These are phyloP conservation scores for rat (Rattus norvegicus) DNA, from an alignment of 2,113 vertebrate genomes.

Conservation along the genomic window DNA sequence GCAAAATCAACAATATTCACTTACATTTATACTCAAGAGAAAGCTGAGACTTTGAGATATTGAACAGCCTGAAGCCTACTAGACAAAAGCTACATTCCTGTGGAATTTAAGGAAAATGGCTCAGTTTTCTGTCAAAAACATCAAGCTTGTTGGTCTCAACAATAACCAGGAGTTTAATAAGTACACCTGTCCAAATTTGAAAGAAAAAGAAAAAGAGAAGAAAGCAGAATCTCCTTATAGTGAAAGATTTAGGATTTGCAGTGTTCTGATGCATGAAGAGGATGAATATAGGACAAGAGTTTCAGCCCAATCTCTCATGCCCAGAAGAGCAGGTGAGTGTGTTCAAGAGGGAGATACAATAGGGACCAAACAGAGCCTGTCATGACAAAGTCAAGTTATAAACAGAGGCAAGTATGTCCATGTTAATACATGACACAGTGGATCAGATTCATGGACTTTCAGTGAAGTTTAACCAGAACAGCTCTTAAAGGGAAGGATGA, in stretches of 20 bases:
- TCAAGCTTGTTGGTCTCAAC: not conserved
- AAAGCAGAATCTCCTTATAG: not conserved
- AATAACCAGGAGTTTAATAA: not conserved
- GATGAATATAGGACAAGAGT: too few species aligned
- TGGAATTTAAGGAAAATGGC: not conserved
- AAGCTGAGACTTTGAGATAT: not conserved
- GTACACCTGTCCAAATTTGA: not conserved
- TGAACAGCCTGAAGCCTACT: not conserved
- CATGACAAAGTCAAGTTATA: too few species aligned
- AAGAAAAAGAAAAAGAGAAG: not conserved
- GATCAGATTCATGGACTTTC: too few species aligned
- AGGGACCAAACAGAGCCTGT: too few species aligned
- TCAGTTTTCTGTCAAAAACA: not conserved
- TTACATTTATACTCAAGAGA: not conserved
- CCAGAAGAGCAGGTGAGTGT: too few species aligned
- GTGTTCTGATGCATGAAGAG: too few species aligned
- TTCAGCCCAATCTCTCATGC: too few species aligned
- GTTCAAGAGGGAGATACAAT: too few species aligned
- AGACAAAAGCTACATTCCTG: not conserved
- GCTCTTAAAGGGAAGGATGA: too few species aligned
- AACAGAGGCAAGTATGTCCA: too few species aligned
- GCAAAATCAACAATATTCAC: not conserved
- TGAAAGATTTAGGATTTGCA: not conserved
- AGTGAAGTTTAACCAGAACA: too few species aligned
- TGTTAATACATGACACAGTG: too few species aligned